A percentile compares a stretch with the other conserved stretches of the same genome.
Evolutionary conservation across 1,140 invertebrate species (phyloP).

Genomic region (Drosophila subobscura): DNA sequence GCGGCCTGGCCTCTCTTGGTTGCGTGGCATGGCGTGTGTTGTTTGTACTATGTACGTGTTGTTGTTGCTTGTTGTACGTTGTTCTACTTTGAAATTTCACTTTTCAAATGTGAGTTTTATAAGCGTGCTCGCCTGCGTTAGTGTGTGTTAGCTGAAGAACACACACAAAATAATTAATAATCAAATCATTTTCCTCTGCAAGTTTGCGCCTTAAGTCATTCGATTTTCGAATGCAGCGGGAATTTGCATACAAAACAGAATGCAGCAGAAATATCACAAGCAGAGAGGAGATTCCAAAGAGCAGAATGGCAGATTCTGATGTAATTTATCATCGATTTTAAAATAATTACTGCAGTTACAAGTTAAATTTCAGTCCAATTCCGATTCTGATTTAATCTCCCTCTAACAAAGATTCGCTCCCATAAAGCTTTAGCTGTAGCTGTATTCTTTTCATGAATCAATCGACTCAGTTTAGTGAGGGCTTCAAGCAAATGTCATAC

Average conservation of each 20-base stretch:
- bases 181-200: conserved; percentile 59
- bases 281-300: neutral
- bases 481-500: too few species aligned
- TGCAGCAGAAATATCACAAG: conserved; percentile 2
- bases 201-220: conserved; percentile 65
- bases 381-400: too few species aligned
- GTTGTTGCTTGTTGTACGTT: conserved; percentile 68
- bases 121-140: conserved; percentile 1
- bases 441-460: too few species aligned
- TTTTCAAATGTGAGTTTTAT: conserved; percentile 63
- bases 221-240: conserved; percentile 43
- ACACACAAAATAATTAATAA: conserved; percentile 65
- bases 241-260: conserved; percentile 23
- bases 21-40: too few species aligned
- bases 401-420: too few species aligned
- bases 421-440: too few species aligned
- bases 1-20: too few species aligned
- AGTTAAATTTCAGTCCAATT: too few species aligned
- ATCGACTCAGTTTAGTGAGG: too few species aligned
- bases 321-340: too few species aligned
- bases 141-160: conserved; percentile 33
- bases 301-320: neutral
- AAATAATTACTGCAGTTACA: too few species aligned
- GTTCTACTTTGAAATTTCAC: conserved; percentile 80
- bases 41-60: conserved; percentile 49